Conservation (phyloP, 2,797 vertebrate genomes). For the Chlorospingus semifuscus region DNA sequence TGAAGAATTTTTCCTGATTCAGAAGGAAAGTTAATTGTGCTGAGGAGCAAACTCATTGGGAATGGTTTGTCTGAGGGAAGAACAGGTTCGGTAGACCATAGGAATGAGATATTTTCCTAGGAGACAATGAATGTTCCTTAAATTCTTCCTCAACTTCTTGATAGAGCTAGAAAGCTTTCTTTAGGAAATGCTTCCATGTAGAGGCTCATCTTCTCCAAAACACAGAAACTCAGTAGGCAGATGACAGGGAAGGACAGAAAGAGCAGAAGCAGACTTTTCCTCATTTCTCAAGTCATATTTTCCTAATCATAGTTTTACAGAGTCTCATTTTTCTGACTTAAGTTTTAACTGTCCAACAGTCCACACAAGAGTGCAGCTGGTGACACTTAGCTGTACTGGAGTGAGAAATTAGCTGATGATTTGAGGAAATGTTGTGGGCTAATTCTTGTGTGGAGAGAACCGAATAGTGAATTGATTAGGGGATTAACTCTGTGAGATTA, state of each 20-base stretch:
- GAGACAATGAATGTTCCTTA: neutral
- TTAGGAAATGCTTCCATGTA: neutral
- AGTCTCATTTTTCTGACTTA: neutral
- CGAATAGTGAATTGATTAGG: neutral
- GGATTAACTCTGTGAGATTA: neutral
- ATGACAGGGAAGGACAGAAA: neutral
- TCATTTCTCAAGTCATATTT: neutral
- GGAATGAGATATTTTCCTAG: neutral
- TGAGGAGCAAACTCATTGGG: neutral
- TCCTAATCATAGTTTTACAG: neutral
- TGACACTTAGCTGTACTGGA: neutral
- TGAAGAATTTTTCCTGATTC: neutral
- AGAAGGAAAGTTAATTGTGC: neutral
- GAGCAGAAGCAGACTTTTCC: neutral
- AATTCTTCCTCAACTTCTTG: neutral
- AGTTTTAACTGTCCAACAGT: neutral
- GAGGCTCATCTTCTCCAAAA: neutral
- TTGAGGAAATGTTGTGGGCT: neutral
- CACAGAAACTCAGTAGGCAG: neutral
- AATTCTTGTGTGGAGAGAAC: neutral
- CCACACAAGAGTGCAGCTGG: neutral
- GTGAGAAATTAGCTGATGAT: neutral
- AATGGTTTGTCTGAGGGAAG: neutral
- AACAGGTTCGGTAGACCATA: neutral
- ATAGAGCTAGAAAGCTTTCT: neutral